These are phyloP conservation scores for Apeltes quadracus DNA, from an alignment of 2,113 vertebrate genomes.

Conservation along the genomic window DNA sequence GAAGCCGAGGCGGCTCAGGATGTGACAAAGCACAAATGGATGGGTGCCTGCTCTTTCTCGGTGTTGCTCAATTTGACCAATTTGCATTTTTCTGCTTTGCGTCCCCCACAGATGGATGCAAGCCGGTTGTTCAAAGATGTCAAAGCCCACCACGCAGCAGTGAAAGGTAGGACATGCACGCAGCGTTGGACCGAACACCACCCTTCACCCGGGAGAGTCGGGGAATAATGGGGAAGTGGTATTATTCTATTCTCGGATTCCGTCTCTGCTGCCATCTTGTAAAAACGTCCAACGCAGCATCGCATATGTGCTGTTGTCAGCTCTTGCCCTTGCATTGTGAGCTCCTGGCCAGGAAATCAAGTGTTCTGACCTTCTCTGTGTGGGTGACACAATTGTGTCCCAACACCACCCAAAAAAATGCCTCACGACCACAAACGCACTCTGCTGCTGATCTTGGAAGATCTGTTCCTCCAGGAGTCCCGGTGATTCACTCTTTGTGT, in stretches of 20 bases:
- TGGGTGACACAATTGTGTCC: constrained; percentile 30
- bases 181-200: too few species aligned
- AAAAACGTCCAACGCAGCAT: constrained; percentile 31
- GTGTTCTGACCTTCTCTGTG: constrained; percentile 60
- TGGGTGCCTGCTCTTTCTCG: not conserved
- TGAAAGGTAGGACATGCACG: constrained; percentile 83
- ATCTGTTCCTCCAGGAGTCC: constrained; percentile 7
- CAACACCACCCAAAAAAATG: constrained; percentile 12
- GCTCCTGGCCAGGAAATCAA: constrained; percentile 47
- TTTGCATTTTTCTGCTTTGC: not conserved
- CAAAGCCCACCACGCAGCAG: constrained; percentile 85
- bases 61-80: not conserved
- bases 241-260: constrained; percentile 41
- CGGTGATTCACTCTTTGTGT: constrained; percentile 8
- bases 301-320: not conserved
- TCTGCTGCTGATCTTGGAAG: constrained; percentile 14
- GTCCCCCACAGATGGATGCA: constrained; percentile 84
- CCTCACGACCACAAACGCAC: constrained; percentile 20
- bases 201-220: not conserved
- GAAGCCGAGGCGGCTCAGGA: not conserved
- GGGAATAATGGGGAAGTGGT: constrained; percentile 49
- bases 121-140: constrained; percentile 90
- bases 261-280: constrained; percentile 23
- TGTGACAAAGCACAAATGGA: not conserved
- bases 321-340: constrained; percentile 18